Conservation (phyloP, 2,888 invertebrate species). For the Ceraclea dissimilis region DNA sequence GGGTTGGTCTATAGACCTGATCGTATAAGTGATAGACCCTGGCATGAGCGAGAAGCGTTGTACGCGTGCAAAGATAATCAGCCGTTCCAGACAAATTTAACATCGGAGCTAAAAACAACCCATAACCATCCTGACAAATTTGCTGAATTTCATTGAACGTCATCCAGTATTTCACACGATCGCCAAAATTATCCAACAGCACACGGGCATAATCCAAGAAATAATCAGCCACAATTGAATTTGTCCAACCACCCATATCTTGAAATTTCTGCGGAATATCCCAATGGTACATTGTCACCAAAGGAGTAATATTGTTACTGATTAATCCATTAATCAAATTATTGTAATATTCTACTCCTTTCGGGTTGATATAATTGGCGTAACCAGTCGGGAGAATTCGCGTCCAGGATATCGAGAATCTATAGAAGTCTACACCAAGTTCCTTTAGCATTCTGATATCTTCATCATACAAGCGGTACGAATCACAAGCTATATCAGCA, state of each 20-base stretch:
- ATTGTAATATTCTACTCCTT: conserved; percentile 53
- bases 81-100: conserved; percentile 44
- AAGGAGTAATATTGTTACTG: conserved; percentile 47
- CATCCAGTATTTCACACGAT: conserved; percentile 48
- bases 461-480: conserved; percentile 54
- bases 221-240: conserved; percentile 50
- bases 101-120: conserved; percentile 43
- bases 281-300: conserved; percentile 61
- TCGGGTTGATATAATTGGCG: conserved; percentile 28
- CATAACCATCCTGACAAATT: conserved; percentile 44
- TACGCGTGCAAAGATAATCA: conserved; percentile 56
- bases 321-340: conserved; percentile 51
- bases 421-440: conserved; percentile 50
- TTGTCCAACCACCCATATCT: conserved; percentile 59
- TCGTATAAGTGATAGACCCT: conserved; percentile 53
- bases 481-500: conserved; percentile 58
- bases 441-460: conserved; percentile 52
- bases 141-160: conserved; percentile 58
- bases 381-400: conserved; percentile 57
- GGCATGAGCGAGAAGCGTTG: conserved; percentile 57
- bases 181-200: conserved; percentile 42
- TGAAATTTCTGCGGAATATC: conserved; percentile 56
- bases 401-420: conserved; percentile 61
- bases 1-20: conserved; percentile 36
- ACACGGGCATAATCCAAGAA: conserved; percentile 55